phyloP scores from a whole-genome alignment of 1,140 invertebrate species.

The Oedothorax gibbosus region DNA sequence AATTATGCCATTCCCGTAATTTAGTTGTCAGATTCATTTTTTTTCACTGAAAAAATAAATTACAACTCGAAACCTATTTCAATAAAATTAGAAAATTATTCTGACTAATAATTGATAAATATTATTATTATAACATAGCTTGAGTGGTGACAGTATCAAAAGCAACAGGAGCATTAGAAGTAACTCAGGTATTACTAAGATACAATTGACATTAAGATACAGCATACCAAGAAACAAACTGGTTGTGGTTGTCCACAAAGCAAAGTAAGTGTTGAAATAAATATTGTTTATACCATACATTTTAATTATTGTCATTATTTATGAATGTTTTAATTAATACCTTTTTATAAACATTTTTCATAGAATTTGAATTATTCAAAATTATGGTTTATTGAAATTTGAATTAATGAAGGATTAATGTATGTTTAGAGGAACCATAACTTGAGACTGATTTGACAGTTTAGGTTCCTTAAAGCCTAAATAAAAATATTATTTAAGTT shows the following conservation, averaged over 20 bases:
- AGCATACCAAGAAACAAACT: constrained; percentile 84
- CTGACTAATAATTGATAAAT: neutral
- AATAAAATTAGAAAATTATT: too few species aligned
- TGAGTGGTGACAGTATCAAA: constrained; percentile 57
- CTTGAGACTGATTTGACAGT: too few species aligned
- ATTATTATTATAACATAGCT: constrained; percentile 49
- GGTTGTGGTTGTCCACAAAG: constrained; percentile 86
- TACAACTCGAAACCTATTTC: too few species aligned
- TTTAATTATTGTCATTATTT: neutral
- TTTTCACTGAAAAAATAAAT: too few species aligned
- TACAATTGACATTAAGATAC: constrained; percentile 88
- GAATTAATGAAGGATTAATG: neutral
- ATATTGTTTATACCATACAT: neutral
- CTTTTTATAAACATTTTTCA: too few species aligned
- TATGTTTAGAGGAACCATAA: neutral
- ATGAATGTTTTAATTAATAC: neutral
- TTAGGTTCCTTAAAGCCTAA: too few species aligned
- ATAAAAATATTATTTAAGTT: too few species aligned
- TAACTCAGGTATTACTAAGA: constrained; percentile 65
- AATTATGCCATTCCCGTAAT: too few species aligned
- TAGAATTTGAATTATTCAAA: neutral
- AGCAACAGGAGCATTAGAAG: constrained; percentile 46
- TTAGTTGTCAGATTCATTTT: too few species aligned
- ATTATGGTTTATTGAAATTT: neutral
- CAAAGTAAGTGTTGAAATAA: constrained; percentile 77